Conservation (phyloP, 1,140 invertebrate genomes). For the Homarus americanus region DNA sequence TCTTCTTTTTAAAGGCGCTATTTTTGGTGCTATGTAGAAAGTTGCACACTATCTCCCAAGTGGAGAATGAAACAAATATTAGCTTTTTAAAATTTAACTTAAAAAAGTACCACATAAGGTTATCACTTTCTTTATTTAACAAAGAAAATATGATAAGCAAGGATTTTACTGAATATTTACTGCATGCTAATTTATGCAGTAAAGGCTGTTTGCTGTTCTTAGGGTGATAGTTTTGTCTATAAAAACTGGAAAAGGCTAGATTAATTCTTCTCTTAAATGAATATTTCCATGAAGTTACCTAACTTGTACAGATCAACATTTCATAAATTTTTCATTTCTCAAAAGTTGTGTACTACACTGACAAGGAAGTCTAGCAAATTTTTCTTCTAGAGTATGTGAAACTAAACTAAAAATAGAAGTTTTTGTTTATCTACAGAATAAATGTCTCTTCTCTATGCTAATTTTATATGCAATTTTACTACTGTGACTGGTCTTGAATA, state of each 20-base stretch:
- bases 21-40: neutral
- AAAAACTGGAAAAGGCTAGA: neutral
- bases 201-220: neutral
- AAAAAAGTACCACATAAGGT: neutral
- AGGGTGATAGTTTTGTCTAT: neutral
- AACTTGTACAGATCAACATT: neutral
- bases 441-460: constrained; percentile 16
- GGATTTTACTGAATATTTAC: constrained; percentile 32
- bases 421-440: constrained; percentile 33
- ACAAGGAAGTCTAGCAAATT: constrained; percentile 16
- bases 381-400: neutral
- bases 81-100: neutral
- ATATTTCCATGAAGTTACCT: neutral
- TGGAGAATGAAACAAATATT: neutral
- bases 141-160: constrained; percentile 47
- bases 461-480: constrained; percentile 44
- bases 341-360: constrained; percentile 3
- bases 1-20: neutral
- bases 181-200: constrained; percentile 2
- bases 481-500: constrained; percentile 45
- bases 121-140: constrained; percentile 47
- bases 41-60: neutral
- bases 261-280: neutral
- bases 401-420: neutral
- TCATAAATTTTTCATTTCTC: neutral